Conservation (phyloP, 2,888 invertebrate genomes). For the Zootermopsis nevadensis region DNA sequence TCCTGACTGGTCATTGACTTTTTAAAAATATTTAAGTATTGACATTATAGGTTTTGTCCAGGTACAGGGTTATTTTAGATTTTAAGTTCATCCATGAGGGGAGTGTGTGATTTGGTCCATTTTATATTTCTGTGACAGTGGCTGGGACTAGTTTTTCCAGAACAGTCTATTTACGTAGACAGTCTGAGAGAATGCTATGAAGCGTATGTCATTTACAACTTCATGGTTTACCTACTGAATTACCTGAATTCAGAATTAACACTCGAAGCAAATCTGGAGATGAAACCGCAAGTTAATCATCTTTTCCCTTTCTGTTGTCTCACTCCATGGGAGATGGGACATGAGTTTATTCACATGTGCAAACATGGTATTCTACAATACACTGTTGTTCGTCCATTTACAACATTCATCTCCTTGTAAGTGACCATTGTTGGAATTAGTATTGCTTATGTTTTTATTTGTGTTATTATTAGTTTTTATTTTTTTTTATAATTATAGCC, state of each 20-base stretch:
- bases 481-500: no score
- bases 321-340: slow-evolving; percentile 94
- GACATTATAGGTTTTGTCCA: no score
- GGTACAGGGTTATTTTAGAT: no score
- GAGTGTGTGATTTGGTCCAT: not conserved
- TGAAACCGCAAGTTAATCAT: slow-evolving; percentile 87
- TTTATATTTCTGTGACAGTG: slow-evolving; percentile 68
- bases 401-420: slow-evolving; percentile 91
- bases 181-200: slow-evolving; percentile 95
- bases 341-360: slow-evolving; percentile 92
- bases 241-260: slow-evolving; percentile 89
- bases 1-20: no score
- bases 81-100: no score
- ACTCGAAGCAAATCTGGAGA: slow-evolving; percentile 82
- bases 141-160: slow-evolving; percentile 88
- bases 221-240: slow-evolving; percentile 93
- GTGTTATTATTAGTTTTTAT: no score
- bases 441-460: no score
- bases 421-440: slow-evolving; percentile 58
- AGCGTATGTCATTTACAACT: slow-evolving; percentile 98
- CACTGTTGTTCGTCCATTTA: slow-evolving; percentile 89
- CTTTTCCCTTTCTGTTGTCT: slow-evolving; percentile 92
- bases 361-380: slow-evolving; percentile 98
- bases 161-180: slow-evolving; percentile 91
- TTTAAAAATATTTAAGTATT: no score